These are phyloP conservation scores for Staurois parvus DNA, from an alignment of 2,797 vertebrate species.

Conservation along the genomic window DNA sequence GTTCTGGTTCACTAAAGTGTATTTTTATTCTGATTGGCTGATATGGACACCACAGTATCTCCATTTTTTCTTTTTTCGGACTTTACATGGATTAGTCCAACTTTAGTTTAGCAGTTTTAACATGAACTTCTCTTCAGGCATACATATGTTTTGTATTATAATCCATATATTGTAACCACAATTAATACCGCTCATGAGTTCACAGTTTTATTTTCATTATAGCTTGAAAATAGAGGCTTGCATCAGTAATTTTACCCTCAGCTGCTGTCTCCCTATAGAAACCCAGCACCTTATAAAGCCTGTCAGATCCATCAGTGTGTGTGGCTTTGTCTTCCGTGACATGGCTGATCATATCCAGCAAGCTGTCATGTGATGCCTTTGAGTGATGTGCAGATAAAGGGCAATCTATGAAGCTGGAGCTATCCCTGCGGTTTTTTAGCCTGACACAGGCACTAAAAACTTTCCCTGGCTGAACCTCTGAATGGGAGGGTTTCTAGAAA, in stretches of 20 bases:
- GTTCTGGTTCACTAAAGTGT: background rate
- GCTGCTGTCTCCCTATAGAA: background rate
- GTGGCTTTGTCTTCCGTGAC: constrained; percentile 10
- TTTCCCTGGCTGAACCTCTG: constrained; percentile 4
- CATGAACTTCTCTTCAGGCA: background rate
- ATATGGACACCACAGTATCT: too few relatives aligned
- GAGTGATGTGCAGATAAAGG: constrained; percentile 5
- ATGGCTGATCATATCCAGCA: background rate
- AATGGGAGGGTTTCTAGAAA: background rate
- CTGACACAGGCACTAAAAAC: background rate
- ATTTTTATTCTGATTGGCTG: background rate
- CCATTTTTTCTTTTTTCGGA: background rate
- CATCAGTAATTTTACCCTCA: constrained; percentile 1
- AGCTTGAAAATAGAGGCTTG: constrained; percentile 21
- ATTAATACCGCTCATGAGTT: constrained; percentile 42
- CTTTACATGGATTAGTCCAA: background rate
- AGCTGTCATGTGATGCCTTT: background rate
- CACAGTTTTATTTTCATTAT: constrained; percentile 36
- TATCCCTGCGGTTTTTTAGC: background rate
- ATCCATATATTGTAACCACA: constrained; percentile 35
- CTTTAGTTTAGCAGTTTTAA: background rate
- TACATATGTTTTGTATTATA: constrained; percentile 43
- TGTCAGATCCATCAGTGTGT: background rate
- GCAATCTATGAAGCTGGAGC: background rate
- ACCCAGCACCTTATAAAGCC: background rate